phyloP scores from a whole-genome alignment of 1,140 invertebrate species.

The Pteromalus puparum region DNA sequence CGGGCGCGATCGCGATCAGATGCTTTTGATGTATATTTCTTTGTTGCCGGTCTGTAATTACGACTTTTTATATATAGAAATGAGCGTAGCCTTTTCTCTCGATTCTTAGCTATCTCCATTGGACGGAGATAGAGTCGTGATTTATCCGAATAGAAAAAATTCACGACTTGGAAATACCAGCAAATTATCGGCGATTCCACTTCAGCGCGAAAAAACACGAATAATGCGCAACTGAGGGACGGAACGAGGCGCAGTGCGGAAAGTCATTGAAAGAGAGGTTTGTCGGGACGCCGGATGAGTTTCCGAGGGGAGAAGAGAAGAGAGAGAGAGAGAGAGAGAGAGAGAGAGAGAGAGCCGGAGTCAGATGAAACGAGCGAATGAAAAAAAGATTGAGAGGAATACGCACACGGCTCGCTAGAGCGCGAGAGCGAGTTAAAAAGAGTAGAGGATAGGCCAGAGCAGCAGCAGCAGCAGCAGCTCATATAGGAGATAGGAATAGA shows the following conservation, averaged over 20 bases:
- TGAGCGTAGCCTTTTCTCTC: too few relatives aligned
- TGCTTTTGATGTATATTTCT: conserved; percentile 7
- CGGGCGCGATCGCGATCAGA: neutral
- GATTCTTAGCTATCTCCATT: too few relatives aligned
- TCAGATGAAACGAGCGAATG: conserved; percentile 55
- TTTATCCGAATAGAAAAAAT: too few relatives aligned
- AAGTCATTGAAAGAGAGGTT: conserved; percentile 69
- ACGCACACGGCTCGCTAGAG: conserved; percentile 20
- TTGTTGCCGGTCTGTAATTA: neutral
- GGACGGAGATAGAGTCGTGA: too few relatives aligned
- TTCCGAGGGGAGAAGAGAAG: conserved; percentile 30
- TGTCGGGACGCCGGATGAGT: conserved; percentile 57
- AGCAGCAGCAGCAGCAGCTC: neutral
- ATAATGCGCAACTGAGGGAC: conserved; percentile 7
- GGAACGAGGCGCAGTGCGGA: conserved; percentile 60
- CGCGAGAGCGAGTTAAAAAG: conserved; percentile 52
- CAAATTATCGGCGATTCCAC: conserved; percentile 28
- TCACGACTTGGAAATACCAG: too few relatives aligned
- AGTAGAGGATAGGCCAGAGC: conserved; percentile 23
- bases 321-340: too few relatives aligned
- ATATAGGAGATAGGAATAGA: conserved; percentile 27
- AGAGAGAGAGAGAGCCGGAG: conserved; percentile 34
- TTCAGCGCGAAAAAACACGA: neutral
- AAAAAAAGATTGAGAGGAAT: conserved; percentile 54
- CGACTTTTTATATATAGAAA: too few relatives aligned